Conservation (phyloP, 2,888 invertebrate genomes). For the Plagodis pulveraria region DNA sequence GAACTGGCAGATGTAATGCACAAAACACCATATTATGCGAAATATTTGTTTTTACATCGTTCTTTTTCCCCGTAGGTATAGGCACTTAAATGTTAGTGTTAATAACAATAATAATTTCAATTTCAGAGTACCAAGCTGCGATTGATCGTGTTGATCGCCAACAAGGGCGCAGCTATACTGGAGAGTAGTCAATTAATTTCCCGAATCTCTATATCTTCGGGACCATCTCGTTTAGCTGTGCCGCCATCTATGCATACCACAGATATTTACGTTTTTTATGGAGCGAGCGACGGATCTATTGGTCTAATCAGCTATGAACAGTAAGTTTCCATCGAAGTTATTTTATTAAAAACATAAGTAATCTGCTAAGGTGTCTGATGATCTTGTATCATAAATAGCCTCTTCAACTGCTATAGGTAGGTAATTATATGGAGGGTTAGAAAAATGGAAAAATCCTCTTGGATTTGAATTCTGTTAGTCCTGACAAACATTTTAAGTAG, state of each 20-base stretch:
- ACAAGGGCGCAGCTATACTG: constrained; percentile 90
- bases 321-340: constrained; percentile 55
- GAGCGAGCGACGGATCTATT: constrained; percentile 94
- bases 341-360: background rate
- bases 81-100: background rate
- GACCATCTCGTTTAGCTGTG: constrained; percentile 66
- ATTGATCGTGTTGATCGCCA: constrained; percentile 92
- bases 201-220: constrained; percentile 57
- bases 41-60: too few species aligned
- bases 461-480: too few species aligned
- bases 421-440: too few species aligned
- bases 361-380: background rate
- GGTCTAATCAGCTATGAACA: constrained; percentile 88
- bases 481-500: too few species aligned
- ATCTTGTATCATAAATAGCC: background rate
- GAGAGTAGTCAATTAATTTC: constrained; percentile 88
- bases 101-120: background rate
- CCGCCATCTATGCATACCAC: constrained; percentile 54
- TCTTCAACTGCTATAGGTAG: too few species aligned
- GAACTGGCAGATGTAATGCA: too few species aligned
- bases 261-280: constrained; percentile 91
- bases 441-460: too few species aligned
- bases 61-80: too few species aligned
- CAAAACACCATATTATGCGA: too few species aligned
- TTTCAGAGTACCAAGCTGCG: constrained; percentile 86